phyloP scores from a whole-genome alignment of 2,113 vertebrate genomes.

The Chionis minor region DNA sequence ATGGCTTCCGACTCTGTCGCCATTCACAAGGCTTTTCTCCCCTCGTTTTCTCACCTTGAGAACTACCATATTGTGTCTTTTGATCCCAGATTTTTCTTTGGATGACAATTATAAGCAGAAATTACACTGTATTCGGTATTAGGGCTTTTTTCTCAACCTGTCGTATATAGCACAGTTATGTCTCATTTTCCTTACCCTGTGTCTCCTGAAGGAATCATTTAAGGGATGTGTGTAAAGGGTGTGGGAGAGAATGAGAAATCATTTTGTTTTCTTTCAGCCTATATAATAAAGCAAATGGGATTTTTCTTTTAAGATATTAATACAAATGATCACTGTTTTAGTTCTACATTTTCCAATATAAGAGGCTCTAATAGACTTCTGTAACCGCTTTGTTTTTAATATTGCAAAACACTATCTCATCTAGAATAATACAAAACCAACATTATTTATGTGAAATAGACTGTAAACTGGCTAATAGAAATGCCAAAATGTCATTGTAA shows the following conservation, averaged over 20 bases:
- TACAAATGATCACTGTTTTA: neutral
- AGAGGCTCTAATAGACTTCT: neutral
- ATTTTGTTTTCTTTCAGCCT: neutral
- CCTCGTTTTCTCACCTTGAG: neutral
- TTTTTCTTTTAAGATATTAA: neutral
- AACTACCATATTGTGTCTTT: neutral
- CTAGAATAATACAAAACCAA: neutral
- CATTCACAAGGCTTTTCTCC: neutral
- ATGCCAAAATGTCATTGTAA: neutral
- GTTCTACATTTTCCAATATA: neutral
- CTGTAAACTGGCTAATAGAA: neutral
- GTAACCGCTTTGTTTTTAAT: neutral
- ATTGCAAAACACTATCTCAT: neutral
- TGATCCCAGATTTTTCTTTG: neutral
- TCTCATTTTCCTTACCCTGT: neutral
- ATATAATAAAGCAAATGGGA: neutral
- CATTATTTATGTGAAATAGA: neutral
- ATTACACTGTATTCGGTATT: neutral
- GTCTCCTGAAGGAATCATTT: neutral
- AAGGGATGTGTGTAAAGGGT: neutral
- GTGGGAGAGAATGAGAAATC: neutral
- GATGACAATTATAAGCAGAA: neutral
- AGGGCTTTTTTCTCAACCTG: neutral
- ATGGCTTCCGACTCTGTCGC: neutral
- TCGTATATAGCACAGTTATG: neutral